phyloP scores from a whole-genome alignment of 2,888 invertebrate species.

The Limnephilus lunatus region DNA sequence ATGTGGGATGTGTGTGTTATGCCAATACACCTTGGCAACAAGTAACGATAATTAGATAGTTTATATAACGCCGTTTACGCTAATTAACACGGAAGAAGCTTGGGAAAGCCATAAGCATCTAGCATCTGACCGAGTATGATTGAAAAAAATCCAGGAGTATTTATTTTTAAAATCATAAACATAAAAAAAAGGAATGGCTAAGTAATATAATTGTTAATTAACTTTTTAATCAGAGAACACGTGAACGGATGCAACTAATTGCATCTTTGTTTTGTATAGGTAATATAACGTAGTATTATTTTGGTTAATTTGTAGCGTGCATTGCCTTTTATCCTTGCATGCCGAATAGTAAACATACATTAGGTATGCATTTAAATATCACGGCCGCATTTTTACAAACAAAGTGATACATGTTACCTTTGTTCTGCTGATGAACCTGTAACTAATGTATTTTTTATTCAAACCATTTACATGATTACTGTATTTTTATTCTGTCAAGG shows the following conservation, averaged over 20 bases:
- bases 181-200: neutral
- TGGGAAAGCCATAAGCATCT: too few species aligned
- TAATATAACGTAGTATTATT: neutral
- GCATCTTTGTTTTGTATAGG: neutral
- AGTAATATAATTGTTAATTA: neutral
- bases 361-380: neutral
- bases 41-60: too few species aligned
- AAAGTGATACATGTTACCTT: neutral
- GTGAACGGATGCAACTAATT: constrained; percentile 23
- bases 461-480: neutral
- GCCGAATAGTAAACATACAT: neutral
- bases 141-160: neutral
- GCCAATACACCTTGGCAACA: too few species aligned
- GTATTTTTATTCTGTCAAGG: constrained; percentile 2
- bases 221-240: neutral
- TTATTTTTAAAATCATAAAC: neutral
- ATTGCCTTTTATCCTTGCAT: constrained; percentile 1
- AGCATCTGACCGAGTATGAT: too few species aligned
- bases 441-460: neutral
- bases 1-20: too few species aligned
- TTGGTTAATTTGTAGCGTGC: neutral
- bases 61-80: too few species aligned
- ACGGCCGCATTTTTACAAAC: neutral
- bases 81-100: too few species aligned
- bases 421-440: constrained; percentile 1